phyloP scores from a whole-genome alignment of 2,888 invertebrate genomes.

The Camptogramma bilineatum region DNA sequence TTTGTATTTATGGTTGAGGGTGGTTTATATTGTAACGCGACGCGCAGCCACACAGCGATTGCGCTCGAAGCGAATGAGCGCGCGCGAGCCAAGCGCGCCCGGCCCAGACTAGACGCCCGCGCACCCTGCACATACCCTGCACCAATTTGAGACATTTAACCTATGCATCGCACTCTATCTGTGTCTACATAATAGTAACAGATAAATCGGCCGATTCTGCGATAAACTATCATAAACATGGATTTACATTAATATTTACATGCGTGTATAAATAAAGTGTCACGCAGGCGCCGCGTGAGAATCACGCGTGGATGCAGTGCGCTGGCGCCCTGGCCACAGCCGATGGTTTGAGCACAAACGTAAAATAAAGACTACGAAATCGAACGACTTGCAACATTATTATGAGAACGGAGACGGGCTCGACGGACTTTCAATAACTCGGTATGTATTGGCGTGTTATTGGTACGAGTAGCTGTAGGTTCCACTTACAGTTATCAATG shows the following conservation, averaged over 20 bases:
- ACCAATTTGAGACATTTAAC: slow-evolving; percentile 68
- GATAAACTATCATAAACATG: slow-evolving; percentile 62
- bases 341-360: slow-evolving; percentile 23
- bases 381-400: slow-evolving; percentile 38
- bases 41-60: slow-evolving; percentile 70
- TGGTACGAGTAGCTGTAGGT: neutral
- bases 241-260: slow-evolving; percentile 57
- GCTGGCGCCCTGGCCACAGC: slow-evolving; percentile 59
- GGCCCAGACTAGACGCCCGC: slow-evolving; percentile 48
- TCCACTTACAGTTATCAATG: neutral
- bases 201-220: slow-evolving; percentile 63
- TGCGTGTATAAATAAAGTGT: slow-evolving; percentile 59
- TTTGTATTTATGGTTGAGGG: slow-evolving; percentile 53
- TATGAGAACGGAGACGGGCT: slow-evolving; percentile 22
- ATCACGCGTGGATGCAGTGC: slow-evolving; percentile 69
- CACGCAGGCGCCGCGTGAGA: slow-evolving; percentile 71
- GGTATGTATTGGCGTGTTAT: neutral
- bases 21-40: slow-evolving; percentile 50
- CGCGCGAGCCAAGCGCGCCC: slow-evolving; percentile 51
- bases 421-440: slow-evolving; percentile 19
- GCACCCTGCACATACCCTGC: slow-evolving; percentile 49
- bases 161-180: slow-evolving; percentile 58
- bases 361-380: slow-evolving; percentile 41
- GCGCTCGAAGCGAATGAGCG: slow-evolving; percentile 70
- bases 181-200: slow-evolving; percentile 60